Percentiles rank a stretch among this genome's conserved stretches.
These are phyloP conservation scores for Trachemys scripta DNA, from an alignment of 2,113 vertebrate genomes.

Conservation along the genomic window DNA sequence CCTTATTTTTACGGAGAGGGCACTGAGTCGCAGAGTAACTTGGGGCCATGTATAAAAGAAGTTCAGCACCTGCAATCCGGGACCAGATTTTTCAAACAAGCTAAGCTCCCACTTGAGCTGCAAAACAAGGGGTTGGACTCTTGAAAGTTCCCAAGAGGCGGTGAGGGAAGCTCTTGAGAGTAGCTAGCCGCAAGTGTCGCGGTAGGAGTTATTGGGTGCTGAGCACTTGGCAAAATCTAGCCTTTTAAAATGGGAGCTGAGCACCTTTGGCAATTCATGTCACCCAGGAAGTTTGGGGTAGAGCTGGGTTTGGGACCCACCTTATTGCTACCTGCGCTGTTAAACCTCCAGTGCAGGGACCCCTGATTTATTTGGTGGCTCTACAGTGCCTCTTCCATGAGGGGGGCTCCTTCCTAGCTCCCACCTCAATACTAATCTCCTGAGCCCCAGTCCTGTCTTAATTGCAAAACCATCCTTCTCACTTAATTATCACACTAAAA, in stretches of 20 bases:
- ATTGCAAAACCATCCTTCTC: not conserved
- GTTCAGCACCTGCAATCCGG: not conserved
- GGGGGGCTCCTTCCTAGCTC: not conserved
- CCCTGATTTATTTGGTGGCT: not conserved
- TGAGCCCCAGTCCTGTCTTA: not conserved
- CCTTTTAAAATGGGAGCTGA: not conserved
- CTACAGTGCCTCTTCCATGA: no score
- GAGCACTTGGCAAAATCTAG: not conserved
- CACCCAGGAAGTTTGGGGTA: not conserved
- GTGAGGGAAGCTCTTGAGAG: not conserved
- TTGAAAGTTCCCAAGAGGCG: not conserved
- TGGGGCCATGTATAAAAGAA: not conserved
- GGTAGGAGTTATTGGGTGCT: not conserved
- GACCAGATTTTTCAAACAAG: not conserved
- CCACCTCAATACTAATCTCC: not conserved
- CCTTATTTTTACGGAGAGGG: not conserved
- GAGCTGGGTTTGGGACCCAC: not conserved
- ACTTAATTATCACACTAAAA: not conserved
- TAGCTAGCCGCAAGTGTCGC: not conserved
- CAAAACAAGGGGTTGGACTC: not conserved
- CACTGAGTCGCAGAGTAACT: not conserved
- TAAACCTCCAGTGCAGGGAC: not conserved
- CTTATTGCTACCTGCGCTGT: not conserved
- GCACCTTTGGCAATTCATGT: not conserved
- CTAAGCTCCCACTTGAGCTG: not conserved